Evolutionary conservation across 1,140 invertebrate species (phyloP), one percentile per base, ranked within the genome.

Genomic region (Drosophila ficusphila): DNA sequence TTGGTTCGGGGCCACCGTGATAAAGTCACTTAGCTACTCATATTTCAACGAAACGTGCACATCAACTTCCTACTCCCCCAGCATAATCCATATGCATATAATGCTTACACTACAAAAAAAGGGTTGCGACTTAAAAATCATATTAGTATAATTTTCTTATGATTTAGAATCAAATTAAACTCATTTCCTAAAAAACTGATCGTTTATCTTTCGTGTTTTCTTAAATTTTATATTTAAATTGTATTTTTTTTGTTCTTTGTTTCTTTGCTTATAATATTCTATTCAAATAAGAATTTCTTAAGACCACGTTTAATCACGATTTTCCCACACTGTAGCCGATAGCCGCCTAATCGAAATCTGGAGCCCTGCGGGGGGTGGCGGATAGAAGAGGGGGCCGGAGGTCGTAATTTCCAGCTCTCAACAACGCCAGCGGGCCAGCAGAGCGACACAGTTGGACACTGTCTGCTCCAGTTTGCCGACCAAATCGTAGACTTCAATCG

Each of bases 361-460:
- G 7, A 2, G 56, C 81, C 77, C 81, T 60, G 76, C 38, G 79
- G 67, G 79, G 76, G 57, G 41, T 9, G 29, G 29, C n/a, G 25
- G 19, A n/a, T 54, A 19, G 5, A 18, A 21, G 19, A 14, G 31
- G 31, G 52, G 27, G 36, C 8, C 14, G 21, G 27, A 57, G 69
- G 70, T 81, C 75, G 81, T 85, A 85, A 85, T 81, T 85, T 76
- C 58, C 49, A 85, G 81, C 81, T 86, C 76, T 85, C 81, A 85
- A 70, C 81, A 68, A 81, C 38, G 82, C 57, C 81, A 85, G 81
- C 81, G 76, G 82, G 76, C 72, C 51, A 81, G 53, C 81, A 42
- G 72, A 48, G 81, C 81, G 33, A 68, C 81, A 76, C 81, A 85
- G 81, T 85, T 67, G 81, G 81, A 73, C 76, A 58, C 48, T 73